phyloP scores from a whole-genome alignment of 2,888 invertebrate genomes.

The Achlya flavicornis region DNA sequence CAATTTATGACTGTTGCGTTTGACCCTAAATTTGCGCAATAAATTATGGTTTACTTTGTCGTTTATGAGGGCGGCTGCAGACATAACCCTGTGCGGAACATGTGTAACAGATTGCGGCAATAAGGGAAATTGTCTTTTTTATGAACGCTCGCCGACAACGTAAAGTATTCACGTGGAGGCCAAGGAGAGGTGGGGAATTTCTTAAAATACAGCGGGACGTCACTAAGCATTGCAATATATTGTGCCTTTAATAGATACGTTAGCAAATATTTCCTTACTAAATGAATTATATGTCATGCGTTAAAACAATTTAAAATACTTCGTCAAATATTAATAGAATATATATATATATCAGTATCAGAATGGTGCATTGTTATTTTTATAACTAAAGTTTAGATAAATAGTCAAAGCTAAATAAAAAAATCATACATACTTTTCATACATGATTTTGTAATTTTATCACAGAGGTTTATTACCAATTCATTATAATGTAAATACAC shows the following conservation, averaged over 20 bases:
- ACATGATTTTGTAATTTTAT: no score
- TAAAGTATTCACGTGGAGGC: conserved; percentile 70
- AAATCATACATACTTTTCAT: no score
- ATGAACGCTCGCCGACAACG: conserved; percentile 76
- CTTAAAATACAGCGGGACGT: conserved; percentile 48
- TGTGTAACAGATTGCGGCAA: conserved; percentile 83
- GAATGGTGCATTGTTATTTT: no score
- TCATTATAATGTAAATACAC: no score
- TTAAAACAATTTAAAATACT: no score
- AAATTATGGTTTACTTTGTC: conserved; percentile 83
- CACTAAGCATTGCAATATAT: conserved; percentile 30
- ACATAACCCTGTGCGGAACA: conserved; percentile 75
- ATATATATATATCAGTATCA: no score
- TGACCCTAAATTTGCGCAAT: conserved; percentile 81
- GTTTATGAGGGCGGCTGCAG: conserved; percentile 80
- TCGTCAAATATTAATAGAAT: no score
- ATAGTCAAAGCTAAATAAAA: no score
- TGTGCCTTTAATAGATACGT: conserved; percentile 18
- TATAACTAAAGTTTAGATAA: no score
- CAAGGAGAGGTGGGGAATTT: conserved; percentile 43
- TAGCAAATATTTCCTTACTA: background rate
- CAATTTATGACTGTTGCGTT: conserved; percentile 74
- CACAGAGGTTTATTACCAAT: background rate
- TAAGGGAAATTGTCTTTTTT: conserved; percentile 84
- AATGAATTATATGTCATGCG: no score